phyloP scores from a whole-genome alignment of 2,113 vertebrate species.

The Argyrosomus japonicus region DNA sequence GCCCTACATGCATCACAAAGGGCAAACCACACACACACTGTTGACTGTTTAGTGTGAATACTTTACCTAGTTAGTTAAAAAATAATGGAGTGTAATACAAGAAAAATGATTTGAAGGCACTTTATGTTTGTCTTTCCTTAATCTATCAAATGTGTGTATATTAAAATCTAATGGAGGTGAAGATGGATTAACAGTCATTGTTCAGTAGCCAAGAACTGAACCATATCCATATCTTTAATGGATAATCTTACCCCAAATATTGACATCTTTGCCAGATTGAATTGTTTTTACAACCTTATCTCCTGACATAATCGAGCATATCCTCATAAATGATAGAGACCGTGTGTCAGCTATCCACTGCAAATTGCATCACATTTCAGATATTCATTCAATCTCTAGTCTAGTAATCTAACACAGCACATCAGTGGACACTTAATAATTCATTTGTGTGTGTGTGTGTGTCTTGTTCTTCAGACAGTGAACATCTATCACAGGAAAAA shows the following conservation, averaged over 20 bases:
- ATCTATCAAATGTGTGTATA: not conserved
- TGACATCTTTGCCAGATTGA: not conserved
- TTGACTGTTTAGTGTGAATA: not conserved
- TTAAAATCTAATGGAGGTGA: not conserved
- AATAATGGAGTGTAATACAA: too few relatives aligned
- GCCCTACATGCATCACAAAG: not conserved
- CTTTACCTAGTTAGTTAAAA: too few relatives aligned
- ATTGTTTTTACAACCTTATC: not conserved
- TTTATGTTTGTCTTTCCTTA: too few relatives aligned
- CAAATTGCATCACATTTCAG: not conserved
- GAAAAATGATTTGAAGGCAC: too few relatives aligned
- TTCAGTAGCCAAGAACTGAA: too few relatives aligned
- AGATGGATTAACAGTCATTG: not conserved
- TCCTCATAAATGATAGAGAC: not conserved
- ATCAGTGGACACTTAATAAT: not conserved
- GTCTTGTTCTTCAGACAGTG: constrained; percentile 81
- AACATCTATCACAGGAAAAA: constrained; percentile 81
- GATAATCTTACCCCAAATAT: not conserved
- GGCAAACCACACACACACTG: not conserved
- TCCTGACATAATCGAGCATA: not conserved
- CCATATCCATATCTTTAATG: not conserved
- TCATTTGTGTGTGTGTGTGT: not conserved
- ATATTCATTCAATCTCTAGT: not conserved
- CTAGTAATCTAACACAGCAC: not conserved
- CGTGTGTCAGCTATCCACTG: not conserved